Base-by-base conservation (phyloP, 1,140 invertebrate genomes). In the Drosophila chauvacae region DNA sequence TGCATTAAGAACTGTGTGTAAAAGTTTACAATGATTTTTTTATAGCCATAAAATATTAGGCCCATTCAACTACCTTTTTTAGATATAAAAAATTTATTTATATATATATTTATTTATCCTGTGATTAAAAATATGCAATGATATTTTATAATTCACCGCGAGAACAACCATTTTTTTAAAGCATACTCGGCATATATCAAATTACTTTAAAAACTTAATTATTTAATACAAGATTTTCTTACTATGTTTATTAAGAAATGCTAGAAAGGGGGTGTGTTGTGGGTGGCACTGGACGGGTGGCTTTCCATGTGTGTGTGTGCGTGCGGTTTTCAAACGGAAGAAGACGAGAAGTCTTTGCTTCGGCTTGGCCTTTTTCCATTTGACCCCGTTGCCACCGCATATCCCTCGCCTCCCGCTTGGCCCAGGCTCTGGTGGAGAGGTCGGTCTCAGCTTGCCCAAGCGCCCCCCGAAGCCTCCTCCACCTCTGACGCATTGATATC, bases 301-400 rank as follows among this genome's bases (percentile, higher is more conserved):
- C 44, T 66, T 60, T 61, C 37, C 63, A 41, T 45, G 18, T 78
- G 51, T 45, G 18, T 20, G 51, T 45, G 68, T 77, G 73, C 47
- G 84, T 88, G 85, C 60, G 85, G 85, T 90, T 90, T 90, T 80
- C 60, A 90, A 90, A 85, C 86, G 85, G 81, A 90, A 85, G 85
- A 76, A 85, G 85, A 76, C 76, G 71, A 72, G 68, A 47, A 72
- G 35, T 4, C 35, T 50, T 61, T 42, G 57, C 50, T 48, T 85
- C 45, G 55, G 70, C 60, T 77, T 68, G 77, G 64, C 78, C 81
- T 86, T 90, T 72, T 90, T 90, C 64, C 85, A 90, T 85, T 90
- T 90, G 85, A 90, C 85, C 85, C 85, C 87, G 71, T 79, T 81
- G 77, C 77, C 48, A 42, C 70, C 77, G 14, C 66, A 47, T 53